Conservation (phyloP, 1,140 invertebrate genomes). For the Caenorhabditis inopinata region DNA sequence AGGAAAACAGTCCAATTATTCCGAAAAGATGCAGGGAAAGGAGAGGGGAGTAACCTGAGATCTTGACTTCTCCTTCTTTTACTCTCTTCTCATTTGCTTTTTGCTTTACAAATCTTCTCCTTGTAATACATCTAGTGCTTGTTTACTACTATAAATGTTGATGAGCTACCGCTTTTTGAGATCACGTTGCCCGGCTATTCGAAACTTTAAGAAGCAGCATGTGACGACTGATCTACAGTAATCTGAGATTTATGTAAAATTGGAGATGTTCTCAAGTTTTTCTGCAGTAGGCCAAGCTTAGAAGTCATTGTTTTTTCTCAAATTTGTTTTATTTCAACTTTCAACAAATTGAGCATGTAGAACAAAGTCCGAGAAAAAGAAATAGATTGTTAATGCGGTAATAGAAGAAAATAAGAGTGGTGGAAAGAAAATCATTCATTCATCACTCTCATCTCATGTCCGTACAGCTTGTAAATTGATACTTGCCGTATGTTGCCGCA, state of each 20-base stretch:
- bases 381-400: neutral
- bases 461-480: constrained; percentile 18
- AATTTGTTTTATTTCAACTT: no score
- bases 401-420: neutral
- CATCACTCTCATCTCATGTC: neutral
- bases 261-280: no score
- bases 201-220: neutral
- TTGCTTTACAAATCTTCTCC: neutral
- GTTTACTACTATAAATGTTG: constrained; percentile 28
- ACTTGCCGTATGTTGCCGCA: constrained; percentile 27
- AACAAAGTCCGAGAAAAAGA: neutral
- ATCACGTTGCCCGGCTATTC: constrained; percentile 13
- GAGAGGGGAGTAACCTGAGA: constrained; percentile 20
- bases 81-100: neutral
- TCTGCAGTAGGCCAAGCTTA: no score
- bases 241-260: neutral
- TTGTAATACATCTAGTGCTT: neutral
- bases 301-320: no score
- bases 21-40: neutral
- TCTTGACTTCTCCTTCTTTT: neutral
- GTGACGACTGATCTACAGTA: neutral
- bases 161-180: neutral
- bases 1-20: constrained; percentile 33
- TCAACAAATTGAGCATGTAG: no score
- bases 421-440: constrained; percentile 17